A percentile compares a stretch with the other conserved stretches of the same genome.
Conservation (phyloP, 2,113 vertebrate genomes). For the Elaphurus davidianus region DNA sequence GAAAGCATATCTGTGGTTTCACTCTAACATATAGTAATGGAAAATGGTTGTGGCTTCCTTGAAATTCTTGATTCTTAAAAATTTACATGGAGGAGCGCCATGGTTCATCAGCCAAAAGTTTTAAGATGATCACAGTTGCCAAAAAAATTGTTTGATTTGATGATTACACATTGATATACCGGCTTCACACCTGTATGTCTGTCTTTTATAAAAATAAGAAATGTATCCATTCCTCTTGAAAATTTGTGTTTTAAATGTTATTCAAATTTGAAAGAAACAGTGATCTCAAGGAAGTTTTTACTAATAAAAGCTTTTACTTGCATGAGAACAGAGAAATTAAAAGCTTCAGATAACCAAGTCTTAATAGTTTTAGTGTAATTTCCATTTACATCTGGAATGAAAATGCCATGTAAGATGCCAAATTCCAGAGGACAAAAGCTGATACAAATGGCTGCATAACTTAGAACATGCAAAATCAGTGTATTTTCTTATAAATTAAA, state of each 20-base stretch:
- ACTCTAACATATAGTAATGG: conserved; percentile 64
- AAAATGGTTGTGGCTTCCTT: conserved; percentile 63
- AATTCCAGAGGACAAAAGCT: not conserved
- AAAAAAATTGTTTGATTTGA: conserved; percentile 55
- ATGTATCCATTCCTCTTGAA: not conserved
- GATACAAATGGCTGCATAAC: not conserved
- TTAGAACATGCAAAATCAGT: conserved; percentile 31
- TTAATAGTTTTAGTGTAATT: conserved; percentile 7
- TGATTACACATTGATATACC: not conserved
- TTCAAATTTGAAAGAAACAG: not conserved
- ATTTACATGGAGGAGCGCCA: conserved; percentile 57
- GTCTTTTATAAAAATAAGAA: not conserved
- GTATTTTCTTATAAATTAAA: conserved; percentile 36
- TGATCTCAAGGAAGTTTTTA: not conserved
- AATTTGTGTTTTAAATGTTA: not conserved
- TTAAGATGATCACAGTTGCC: conserved; percentile 62
- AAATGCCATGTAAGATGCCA: not conserved
- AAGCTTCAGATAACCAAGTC: not conserved
- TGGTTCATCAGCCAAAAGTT: conserved; percentile 49
- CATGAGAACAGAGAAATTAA: not conserved
- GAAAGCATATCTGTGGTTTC: conserved; percentile 64
- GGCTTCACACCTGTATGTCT: not conserved
- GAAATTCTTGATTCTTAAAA: conserved; percentile 67
- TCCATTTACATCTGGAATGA: not conserved
- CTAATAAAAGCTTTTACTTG: not conserved